These are phyloP conservation scores for Mechanitis messenoides DNA, from an alignment of 2,888 invertebrate species.

Conservation along the genomic window DNA sequence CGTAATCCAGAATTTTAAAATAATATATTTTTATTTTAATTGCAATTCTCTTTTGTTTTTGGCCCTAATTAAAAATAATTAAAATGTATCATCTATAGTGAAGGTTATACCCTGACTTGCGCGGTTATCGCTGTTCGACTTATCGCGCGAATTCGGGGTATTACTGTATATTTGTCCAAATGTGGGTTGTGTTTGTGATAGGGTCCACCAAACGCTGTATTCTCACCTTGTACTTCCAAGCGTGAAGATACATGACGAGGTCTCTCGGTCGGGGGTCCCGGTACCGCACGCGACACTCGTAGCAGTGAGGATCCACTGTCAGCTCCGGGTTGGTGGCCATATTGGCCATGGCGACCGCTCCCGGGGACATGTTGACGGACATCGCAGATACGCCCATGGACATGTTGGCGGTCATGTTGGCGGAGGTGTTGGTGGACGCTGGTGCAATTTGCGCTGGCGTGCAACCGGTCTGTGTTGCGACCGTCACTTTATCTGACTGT, in stretches of 20 bases:
- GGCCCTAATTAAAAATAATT: no score
- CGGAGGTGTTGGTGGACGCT: background rate
- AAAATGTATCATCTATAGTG: no score
- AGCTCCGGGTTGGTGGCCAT: conserved; percentile 44
- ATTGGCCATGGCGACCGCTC: conserved; percentile 23
- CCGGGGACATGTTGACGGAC: conserved; percentile 9
- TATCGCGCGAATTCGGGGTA: no score
- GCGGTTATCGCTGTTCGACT: no score
- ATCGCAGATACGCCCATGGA: conserved; percentile 31
- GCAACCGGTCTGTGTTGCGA: conserved; percentile 91
- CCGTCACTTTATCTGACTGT: conserved; percentile 82
- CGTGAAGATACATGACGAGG: conserved; percentile 96
- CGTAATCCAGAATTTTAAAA: no score
- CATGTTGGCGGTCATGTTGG: conserved; percentile 22
- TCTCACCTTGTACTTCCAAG: conserved; percentile 90
- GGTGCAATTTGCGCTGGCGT: conserved; percentile 70
- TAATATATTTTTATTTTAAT: no score
- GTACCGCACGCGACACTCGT: conserved; percentile 94
- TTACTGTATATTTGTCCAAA: no score
- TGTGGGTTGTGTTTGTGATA: no score
- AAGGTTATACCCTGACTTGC: no score
- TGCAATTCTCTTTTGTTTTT: no score
- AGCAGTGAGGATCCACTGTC: conserved; percentile 90
- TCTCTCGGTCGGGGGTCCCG: conserved; percentile 94
- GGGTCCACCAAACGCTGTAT: background rate